These are phyloP conservation scores for Panonychus citri DNA, from an alignment of 1,140 invertebrate genomes.

Conservation along the genomic window DNA sequence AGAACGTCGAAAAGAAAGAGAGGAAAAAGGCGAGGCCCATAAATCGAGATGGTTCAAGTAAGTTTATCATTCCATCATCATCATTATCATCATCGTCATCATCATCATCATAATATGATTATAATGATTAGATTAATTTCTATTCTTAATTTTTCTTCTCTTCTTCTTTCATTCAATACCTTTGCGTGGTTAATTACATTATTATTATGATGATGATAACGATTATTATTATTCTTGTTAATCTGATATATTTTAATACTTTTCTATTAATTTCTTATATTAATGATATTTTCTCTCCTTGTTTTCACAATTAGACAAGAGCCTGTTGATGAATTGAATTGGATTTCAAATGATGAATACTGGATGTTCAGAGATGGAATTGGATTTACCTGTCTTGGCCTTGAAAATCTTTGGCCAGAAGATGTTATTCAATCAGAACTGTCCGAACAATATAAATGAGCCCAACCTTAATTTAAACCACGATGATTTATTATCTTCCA, in stretches of 20 bases:
- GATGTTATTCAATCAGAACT: neutral
- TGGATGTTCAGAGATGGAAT: slow-evolving; percentile 26
- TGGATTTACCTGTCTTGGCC: slow-evolving; percentile 30
- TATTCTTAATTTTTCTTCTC: too few species aligned
- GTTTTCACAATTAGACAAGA: slow-evolving; percentile 2
- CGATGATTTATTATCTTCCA: too few species aligned
- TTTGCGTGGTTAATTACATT: too few species aligned
- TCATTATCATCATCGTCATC: neutral
- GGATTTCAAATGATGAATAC: slow-evolving; percentile 34
- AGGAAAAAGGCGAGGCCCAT: slow-evolving; percentile 29
- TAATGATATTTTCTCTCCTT: neutral
- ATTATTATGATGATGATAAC: too few species aligned
- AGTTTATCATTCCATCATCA: slow-evolving; percentile 13
- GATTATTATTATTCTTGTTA: neutral
- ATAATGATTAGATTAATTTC: too few species aligned
- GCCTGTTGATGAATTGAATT: slow-evolving; percentile 27
- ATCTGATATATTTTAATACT: neutral
- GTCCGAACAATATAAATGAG: too few species aligned
- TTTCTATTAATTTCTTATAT: neutral
- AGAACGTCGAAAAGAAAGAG: slow-evolving; percentile 35
- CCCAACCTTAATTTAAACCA: too few species aligned
- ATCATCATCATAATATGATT: neutral
- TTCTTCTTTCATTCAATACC: too few species aligned
- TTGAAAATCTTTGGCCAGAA: slow-evolving; percentile 14
- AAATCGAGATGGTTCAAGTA: slow-evolving; percentile 39